These are phyloP conservation scores for Cavia porcellus DNA, from an alignment of 2,113 vertebrate species.

Conservation along the genomic window DNA sequence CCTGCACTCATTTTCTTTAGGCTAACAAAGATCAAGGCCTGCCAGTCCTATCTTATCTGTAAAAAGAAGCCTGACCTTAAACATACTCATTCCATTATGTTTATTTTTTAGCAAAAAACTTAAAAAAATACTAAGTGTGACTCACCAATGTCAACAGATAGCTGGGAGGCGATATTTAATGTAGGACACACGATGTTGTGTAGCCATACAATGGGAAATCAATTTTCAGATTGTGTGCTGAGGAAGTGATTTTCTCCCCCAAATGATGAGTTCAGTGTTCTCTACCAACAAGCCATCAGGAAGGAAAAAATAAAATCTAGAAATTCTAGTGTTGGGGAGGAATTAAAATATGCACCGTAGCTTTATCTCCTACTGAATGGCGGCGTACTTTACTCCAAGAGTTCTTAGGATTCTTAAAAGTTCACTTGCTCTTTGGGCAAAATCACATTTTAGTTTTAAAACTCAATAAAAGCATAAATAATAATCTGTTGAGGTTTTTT, in stretches of 20 bases:
- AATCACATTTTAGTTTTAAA: constrained; percentile 57
- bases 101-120: constrained; percentile 51
- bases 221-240: neutral
- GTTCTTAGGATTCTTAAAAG: constrained; percentile 5
- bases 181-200: neutral
- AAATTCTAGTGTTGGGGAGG: neutral
- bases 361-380: neutral
- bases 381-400: constrained; percentile 17
- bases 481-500: neutral
- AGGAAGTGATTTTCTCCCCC: neutral
- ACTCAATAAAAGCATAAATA: neutral
- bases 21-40: neutral
- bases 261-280: neutral
- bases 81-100: neutral
- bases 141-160: neutral
- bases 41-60: neutral
- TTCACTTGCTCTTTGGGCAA: constrained; percentile 17
- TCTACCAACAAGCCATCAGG: neutral
- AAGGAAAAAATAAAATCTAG: neutral
- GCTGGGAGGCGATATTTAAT: neutral
- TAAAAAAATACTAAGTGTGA: neutral
- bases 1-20: neutral
- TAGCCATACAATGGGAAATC: neutral
- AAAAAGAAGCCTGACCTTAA: neutral
- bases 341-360: neutral